Conservation (phyloP, 2,113 vertebrate genomes). For the Tragulus kanchil region DNA sequence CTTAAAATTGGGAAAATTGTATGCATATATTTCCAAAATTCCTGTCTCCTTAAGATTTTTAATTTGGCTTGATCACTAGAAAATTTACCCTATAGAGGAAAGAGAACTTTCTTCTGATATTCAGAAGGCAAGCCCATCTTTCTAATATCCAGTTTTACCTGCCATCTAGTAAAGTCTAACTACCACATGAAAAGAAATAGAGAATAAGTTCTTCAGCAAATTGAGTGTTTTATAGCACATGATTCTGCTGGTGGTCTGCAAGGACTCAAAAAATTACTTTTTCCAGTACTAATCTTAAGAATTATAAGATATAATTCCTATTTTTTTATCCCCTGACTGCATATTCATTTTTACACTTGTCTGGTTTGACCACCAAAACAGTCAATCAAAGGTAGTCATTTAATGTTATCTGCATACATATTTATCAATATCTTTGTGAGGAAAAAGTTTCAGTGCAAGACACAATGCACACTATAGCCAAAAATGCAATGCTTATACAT, state of each 20-base stretch:
- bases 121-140: neutral
- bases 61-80: neutral
- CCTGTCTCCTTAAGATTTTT: neutral
- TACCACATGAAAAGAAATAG: neutral
- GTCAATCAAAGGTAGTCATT: neutral
- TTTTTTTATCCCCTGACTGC: neutral
- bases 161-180: neutral
- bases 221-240: neutral
- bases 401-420: slow-evolving; percentile 17
- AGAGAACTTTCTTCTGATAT: neutral
- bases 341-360: neutral
- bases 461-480: neutral
- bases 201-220: neutral
- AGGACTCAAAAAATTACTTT: neutral
- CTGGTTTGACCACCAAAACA: neutral
- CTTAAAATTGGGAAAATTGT: neutral
- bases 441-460: neutral
- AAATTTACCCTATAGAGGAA: neutral
- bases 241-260: neutral
- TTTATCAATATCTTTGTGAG: slow-evolving; percentile 15
- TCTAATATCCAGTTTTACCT: neutral
- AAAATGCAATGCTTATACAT: neutral
- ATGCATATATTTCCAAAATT: neutral
- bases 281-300: neutral
- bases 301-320: neutral